A percentile compares a stretch with the other conserved stretches of the same genome.
Evolutionary conservation across 2,113 vertebrate genomes (phyloP).

Genomic region (Coturnix japonica): DNA sequence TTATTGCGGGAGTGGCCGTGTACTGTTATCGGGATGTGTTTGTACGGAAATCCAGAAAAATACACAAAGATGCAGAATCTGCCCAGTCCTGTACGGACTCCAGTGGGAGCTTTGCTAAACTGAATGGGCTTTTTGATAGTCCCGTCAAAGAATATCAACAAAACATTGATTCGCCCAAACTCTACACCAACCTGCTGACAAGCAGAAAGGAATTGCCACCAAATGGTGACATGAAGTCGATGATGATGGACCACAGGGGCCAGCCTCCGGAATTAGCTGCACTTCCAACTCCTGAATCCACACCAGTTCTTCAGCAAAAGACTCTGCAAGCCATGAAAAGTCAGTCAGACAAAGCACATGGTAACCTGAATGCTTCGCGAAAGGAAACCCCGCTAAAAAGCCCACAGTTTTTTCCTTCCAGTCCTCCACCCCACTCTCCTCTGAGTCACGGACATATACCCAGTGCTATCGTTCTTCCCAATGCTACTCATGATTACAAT

Average conservation of each 20-base stretch:
- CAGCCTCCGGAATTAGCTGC: conserved; percentile 95
- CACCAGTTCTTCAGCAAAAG: conserved; percentile 95
- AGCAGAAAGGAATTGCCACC: conserved; percentile 89
- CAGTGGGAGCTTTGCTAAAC: conserved; percentile 93
- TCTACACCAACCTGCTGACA: conserved; percentile 92
- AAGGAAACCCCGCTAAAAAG: conserved; percentile 88
- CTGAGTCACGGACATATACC: conserved; percentile 92
- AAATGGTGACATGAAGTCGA: conserved; percentile 86
- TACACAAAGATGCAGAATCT: conserved; percentile 92
- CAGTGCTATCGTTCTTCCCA: conserved; percentile 96
- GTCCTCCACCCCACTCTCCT: conserved; percentile 88
- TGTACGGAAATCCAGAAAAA: conserved; percentile 89
- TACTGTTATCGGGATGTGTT: conserved; percentile 95
- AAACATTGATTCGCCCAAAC: conserved; percentile 92
- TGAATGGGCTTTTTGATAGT: conserved; percentile 95
- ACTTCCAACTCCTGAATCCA: conserved; percentile 95
- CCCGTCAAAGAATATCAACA: conserved; percentile 96
- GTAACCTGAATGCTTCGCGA: conserved; percentile 83
- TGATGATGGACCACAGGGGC: conserved; percentile 87
- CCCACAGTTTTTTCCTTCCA: conserved; percentile 90
- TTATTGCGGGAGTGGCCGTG: conserved; percentile 93
- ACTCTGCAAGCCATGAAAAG: conserved; percentile 90
- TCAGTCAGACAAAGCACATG: conserved; percentile 87
- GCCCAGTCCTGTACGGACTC: conserved; percentile 95
- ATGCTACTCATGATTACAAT: conserved; percentile 93